phyloP scores from a whole-genome alignment of 2,888 invertebrate genomes.

The Agriopis aurantiaria region DNA sequence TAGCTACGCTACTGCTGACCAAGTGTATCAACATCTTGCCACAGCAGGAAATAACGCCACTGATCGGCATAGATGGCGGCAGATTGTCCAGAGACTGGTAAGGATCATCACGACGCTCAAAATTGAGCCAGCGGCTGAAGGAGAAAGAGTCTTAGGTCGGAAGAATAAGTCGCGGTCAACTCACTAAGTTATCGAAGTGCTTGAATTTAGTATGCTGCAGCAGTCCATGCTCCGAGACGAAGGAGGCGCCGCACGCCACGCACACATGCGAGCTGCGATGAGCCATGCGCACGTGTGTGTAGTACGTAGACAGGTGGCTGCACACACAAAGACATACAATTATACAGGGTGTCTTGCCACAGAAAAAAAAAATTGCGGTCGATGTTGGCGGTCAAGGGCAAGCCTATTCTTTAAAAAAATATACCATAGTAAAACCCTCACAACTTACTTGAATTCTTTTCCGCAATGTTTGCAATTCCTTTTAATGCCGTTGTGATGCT shows the following conservation, averaged over 20 bases:
- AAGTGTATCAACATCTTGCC: too few relatives aligned
- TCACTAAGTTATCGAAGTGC: slow-evolving; percentile 41
- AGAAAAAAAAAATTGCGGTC: too few relatives aligned
- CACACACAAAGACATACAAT: neutral
- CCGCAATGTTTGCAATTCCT: slow-evolving; percentile 74
- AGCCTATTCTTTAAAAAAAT: too few relatives aligned
- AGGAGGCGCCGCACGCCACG: slow-evolving; percentile 67
- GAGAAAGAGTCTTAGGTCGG: neutral
- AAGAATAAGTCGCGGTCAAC: neutral
- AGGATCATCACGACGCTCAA: too few relatives aligned
- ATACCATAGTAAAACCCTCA: too few relatives aligned
- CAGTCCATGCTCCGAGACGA: slow-evolving; percentile 64
- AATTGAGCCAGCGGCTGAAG: too few relatives aligned
- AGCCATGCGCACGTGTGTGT: slow-evolving; percentile 68
- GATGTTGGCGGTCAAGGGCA: too few relatives aligned
- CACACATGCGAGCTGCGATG: slow-evolving; percentile 70
- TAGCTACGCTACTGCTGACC: too few relatives aligned
- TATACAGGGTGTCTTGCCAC: neutral
- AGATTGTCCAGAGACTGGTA: too few relatives aligned
- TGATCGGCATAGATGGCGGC: too few relatives aligned
- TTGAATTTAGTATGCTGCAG: slow-evolving; percentile 59
- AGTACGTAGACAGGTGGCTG: slow-evolving; percentile 64
- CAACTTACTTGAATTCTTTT: slow-evolving; percentile 71
- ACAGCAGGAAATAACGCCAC: too few relatives aligned
- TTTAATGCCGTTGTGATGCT: slow-evolving; percentile 73